Base-by-base conservation (phyloP, 2,888 invertebrate species). In the Neuroscelio doddi region DNA sequence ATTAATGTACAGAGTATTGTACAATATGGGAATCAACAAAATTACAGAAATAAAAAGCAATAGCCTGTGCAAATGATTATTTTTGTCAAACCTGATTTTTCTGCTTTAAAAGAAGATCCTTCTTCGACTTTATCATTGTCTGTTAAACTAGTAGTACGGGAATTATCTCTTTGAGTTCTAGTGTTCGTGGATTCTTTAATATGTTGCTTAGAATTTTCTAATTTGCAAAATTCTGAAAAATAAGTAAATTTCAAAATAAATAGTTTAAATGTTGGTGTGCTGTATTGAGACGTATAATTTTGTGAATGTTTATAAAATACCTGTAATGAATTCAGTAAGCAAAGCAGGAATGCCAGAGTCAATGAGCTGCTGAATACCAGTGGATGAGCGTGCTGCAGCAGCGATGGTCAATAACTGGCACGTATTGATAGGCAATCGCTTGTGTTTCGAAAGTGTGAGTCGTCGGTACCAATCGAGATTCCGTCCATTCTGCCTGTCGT, bases 311-410 rank as follows among this genome's bases (percentile, higher is more conserved):
- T 17, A n/a, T 16, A 38, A 39, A 34, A 32, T 57, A 77, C 78
- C 80, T 39, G 73, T 76, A 39, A 94, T 89, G 1, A 90, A 90
- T 52, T 86, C 86, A 8, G 89, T 89, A 16, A 92, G 82, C 29
- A 89, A 81, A 53, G 88, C 87, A 0, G 92, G 92, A 53, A 94
- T 87, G 17, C 92, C 90, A 0, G 93, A 94, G 81, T 91, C 91
- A 58, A 95, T 88, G 66, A 96, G 86, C 73, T 92, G 90, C 73
- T 89, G 89, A 12, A 93, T 90, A 47, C 93, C 92, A 16, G 90
- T 88, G 0, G 93, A 90, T 1, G 95, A 95, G 85, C 94, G 90
- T 74, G 94, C 92, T 4, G 93, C 92, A 67, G 92, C 87, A 0
- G 94, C 93, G 16, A 95, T 88, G 1, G 93, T 93, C 76, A 91